A percentile compares a stretch with the other conserved stretches of the same genome.
These are phyloP conservation scores for Anableps anableps DNA, from an alignment of 2,797 vertebrate species.

Conservation along the genomic window DNA sequence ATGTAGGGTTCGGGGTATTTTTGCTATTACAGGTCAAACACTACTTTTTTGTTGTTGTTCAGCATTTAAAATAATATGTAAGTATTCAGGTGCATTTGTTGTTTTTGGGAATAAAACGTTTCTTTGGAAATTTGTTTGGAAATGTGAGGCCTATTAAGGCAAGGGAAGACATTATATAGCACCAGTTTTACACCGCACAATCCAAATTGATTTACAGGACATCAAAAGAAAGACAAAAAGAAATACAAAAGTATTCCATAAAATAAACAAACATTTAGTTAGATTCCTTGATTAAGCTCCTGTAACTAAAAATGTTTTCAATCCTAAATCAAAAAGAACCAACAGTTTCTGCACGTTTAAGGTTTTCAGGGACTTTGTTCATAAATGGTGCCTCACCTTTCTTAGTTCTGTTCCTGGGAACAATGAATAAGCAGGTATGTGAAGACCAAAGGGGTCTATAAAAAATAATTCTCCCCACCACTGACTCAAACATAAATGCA, in stretches of 20 bases:
- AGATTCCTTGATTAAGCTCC: not conserved
- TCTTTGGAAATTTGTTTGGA: no score
- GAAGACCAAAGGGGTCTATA: not conserved
- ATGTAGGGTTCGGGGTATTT: no score
- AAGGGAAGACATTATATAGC: not conserved
- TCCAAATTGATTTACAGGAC: not conserved
- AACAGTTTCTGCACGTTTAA: not conserved
- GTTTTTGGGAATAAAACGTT: no score
- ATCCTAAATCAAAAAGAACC: not conserved
- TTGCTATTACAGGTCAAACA: no score
- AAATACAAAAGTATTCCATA: not conserved
- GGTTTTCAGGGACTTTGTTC: not conserved
- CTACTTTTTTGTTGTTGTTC: no score
- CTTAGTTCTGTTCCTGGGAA: not conserved
- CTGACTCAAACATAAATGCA: not conserved
- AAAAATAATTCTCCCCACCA: not conserved
- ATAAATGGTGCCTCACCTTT: not conserved
- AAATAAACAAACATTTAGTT: not conserved
- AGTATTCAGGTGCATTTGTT: not conserved
- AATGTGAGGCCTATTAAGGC: not conserved
- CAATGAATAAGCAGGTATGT: not conserved
- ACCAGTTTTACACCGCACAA: not conserved
- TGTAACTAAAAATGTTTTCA: not conserved
- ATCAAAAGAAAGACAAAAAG: no score
- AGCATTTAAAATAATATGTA: no score